These are phyloP conservation scores for Pterobdella sp. DNA, from an alignment of 2,888 invertebrate species.

Conservation along the genomic window DNA sequence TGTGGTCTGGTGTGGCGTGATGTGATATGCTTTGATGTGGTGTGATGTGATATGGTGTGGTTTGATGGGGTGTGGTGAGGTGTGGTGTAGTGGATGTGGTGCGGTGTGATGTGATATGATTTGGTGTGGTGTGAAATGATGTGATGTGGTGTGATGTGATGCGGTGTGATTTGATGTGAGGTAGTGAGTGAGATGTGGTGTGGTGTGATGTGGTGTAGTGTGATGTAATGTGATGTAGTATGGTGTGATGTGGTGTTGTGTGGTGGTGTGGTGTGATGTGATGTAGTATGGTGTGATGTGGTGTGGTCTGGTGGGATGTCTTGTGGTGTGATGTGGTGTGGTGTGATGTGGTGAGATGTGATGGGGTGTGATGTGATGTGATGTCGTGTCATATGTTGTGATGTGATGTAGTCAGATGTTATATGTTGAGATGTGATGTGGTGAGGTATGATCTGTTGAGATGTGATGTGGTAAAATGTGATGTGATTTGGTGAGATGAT, in stretches of 20 bases:
- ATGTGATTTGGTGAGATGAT: background rate
- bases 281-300: background rate
- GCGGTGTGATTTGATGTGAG: background rate
- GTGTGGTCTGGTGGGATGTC: background rate
- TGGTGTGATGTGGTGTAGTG: background rate
- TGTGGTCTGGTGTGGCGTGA: background rate
- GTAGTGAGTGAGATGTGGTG: background rate
- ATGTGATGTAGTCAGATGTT: constrained; percentile 88
- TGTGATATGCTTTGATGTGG: background rate
- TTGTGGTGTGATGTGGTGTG: background rate
- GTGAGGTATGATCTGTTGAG: constrained; percentile 29
- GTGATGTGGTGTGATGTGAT: background rate
- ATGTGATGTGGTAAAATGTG: background rate
- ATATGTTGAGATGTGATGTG: constrained; percentile 73
- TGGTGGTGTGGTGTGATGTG: background rate
- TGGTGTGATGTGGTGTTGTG: background rate
- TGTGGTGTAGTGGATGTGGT: background rate
- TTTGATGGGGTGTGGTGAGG: background rate
- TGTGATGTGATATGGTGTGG: background rate
- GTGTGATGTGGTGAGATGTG: background rate
- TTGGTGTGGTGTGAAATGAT: background rate
- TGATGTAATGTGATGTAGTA: background rate
- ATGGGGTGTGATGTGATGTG: background rate
- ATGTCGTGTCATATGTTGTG: constrained; percentile 77
- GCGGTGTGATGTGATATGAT: background rate